Evolutionary conservation across 2,888 invertebrate genomes (phyloP).

Genomic region (Bruchidius siliquastri): DNA sequence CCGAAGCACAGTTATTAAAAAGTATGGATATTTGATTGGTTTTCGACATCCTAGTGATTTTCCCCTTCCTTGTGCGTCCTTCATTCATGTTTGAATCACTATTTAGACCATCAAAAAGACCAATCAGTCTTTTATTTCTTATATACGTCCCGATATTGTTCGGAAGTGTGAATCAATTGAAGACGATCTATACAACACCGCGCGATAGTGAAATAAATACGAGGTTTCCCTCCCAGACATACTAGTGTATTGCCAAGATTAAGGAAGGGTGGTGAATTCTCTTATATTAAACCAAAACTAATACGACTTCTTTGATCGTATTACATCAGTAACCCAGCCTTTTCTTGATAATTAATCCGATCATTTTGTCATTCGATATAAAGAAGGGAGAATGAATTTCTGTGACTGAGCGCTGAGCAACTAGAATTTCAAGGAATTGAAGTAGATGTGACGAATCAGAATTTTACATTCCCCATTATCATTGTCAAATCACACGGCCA

Average conservation of each 20-base stretch:
- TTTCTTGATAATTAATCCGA: constrained; percentile 25
- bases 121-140: no score
- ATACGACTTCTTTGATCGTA: constrained; percentile 37
- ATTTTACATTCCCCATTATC: no score
- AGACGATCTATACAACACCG: not conserved
- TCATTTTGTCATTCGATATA: not conserved
- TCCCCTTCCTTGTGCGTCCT: no score
- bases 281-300: constrained; percentile 36
- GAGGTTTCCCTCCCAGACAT: constrained; percentile 9
- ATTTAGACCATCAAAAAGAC: no score
- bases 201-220: not conserved
- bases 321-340: constrained; percentile 30
- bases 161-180: no score
- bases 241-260: not conserved
- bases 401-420: not conserved
- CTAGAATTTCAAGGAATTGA: not conserved
- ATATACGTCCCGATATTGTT: no score
- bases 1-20: no score
- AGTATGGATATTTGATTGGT: no score
- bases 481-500: no score
- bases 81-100: no score
- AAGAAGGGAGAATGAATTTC: not conserved
- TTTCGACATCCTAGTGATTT: no score
- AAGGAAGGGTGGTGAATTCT: constrained; percentile 30
- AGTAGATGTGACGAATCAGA: no score